phyloP scores from a whole-genome alignment of 2,888 invertebrate genomes.

The Stomorhina lunata region DNA sequence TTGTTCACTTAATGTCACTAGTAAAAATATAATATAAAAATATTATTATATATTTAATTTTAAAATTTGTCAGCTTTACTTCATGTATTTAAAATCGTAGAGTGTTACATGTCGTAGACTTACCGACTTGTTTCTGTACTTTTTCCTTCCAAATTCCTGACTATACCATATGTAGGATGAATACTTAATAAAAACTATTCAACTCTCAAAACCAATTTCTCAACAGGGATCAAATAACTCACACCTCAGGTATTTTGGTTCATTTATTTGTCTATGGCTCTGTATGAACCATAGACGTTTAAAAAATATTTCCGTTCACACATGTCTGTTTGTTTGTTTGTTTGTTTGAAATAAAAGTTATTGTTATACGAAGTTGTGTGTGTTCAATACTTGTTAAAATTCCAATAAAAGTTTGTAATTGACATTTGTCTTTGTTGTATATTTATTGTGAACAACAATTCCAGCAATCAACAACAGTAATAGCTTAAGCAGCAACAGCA shows the following conservation, averaged over 20 bases:
- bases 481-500: conserved; percentile 34
- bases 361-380: conserved; percentile 9
- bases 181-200: background rate
- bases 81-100: no score
- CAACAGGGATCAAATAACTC: conserved; percentile 59
- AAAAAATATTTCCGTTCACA: background rate
- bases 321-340: background rate
- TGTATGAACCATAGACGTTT: background rate
- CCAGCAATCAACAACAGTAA: conserved; percentile 51
- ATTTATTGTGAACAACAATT: conserved; percentile 53
- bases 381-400: conserved; percentile 64
- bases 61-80: no score
- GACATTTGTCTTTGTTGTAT: conserved; percentile 64
- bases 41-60: no score
- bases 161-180: background rate
- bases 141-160: background rate
- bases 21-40: no score
- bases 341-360: background rate
- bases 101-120: no score
- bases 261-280: conserved; percentile 19
- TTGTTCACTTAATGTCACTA: no score
- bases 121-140: no score
- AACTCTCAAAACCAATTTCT: conserved; percentile 49
- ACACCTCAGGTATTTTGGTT: conserved; percentile 39
- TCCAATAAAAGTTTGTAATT: conserved; percentile 67